Conservation (phyloP, 1,140 invertebrate species). For the Pseudoatta argentina region DNA sequence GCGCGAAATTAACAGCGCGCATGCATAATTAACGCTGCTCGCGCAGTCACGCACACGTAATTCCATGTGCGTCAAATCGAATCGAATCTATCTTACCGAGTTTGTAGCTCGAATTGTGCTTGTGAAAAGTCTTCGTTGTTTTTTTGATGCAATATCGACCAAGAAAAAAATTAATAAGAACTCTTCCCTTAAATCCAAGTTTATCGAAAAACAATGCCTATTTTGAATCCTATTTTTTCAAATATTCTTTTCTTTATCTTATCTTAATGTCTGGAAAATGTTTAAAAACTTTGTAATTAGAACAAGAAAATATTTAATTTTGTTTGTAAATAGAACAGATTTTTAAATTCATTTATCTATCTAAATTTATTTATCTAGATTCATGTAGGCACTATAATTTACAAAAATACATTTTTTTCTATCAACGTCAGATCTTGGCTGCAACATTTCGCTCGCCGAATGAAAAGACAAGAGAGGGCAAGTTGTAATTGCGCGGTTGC, state of each 20-base stretch:
- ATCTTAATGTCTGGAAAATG: not conserved
- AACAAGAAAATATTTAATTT: not conserved
- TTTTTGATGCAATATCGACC: not conserved
- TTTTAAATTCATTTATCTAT: not conserved
- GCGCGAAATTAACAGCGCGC: slow-evolving; percentile 60
- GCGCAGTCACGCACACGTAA: slow-evolving; percentile 60
- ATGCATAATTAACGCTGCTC: slow-evolving; percentile 61
- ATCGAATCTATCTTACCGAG: slow-evolving; percentile 49
- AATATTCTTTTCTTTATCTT: not conserved
- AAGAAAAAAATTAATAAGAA: not conserved
- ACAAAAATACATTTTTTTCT: not conserved
- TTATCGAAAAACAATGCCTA: not conserved
- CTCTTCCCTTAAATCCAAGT: not conserved
- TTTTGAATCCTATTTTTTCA: not conserved
- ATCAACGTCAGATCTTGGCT: not conserved
- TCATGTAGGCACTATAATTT: not conserved
- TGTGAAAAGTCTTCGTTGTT: not conserved
- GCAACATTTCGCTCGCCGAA: slow-evolving; percentile 22
- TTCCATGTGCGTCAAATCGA: slow-evolving; percentile 40
- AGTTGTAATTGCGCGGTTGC: slow-evolving; percentile 65
- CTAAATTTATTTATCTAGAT: not conserved
- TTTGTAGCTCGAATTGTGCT: not conserved
- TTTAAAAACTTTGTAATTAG: not conserved
- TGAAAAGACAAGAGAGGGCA: slow-evolving; percentile 46
- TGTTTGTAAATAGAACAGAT: not conserved